Evolutionary conservation across 2,797 vertebrate species (phyloP).

Genomic region (Acridotheres tristis): DNA sequence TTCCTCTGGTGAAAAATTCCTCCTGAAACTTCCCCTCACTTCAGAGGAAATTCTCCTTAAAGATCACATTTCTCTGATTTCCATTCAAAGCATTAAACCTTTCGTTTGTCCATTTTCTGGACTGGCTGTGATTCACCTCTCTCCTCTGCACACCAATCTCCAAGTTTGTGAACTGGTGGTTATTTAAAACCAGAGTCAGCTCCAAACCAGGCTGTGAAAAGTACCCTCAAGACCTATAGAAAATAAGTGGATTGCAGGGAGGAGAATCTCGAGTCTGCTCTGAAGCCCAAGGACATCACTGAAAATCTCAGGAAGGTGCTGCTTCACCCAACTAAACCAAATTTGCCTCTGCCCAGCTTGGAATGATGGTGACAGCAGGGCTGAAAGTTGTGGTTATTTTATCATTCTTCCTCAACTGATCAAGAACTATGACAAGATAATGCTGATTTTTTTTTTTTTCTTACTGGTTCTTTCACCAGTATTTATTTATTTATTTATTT

Average conservation of each 20-base stretch:
- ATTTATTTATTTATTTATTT: no score
- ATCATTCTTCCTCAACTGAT: not conserved
- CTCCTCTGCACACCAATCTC: not conserved
- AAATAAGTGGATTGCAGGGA: not conserved
- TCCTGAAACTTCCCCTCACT: not conserved
- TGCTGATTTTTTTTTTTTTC: not conserved
- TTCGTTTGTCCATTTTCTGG: not conserved
- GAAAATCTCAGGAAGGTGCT: not conserved
- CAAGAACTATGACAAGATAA: not conserved
- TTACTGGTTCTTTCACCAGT: not conserved
- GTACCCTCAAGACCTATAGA: fast-evolving
- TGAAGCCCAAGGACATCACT: not conserved
- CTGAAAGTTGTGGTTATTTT: not conserved
- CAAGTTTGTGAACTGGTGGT: not conserved
- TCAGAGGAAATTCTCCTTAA: not conserved
- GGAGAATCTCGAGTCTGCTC: fast-evolving
- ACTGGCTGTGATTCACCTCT: not conserved
- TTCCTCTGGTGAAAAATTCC: not conserved
- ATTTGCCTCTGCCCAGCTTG: fast-evolving
- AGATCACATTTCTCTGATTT: not conserved
- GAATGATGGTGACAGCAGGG: fast-evolving
- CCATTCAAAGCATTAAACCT: fast-evolving
- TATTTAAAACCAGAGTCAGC: not conserved
- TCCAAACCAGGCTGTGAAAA: not conserved
- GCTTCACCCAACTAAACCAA: not conserved